phyloP scores from a whole-genome alignment of 2,888 invertebrate genomes.

The Campoplex capitator region DNA sequence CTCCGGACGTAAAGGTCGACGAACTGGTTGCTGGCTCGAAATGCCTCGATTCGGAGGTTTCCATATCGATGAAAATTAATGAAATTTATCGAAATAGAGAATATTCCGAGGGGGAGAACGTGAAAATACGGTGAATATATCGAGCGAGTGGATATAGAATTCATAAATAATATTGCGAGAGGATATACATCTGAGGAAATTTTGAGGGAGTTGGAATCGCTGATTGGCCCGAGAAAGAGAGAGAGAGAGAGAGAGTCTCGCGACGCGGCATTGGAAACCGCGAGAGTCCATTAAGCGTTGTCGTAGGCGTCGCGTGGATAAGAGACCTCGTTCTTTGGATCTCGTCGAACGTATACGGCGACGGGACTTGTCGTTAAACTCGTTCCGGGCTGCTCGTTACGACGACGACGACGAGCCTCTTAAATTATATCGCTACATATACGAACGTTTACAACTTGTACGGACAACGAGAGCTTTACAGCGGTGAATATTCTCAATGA shows the following conservation, averaged over 20 bases:
- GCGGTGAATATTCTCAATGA: constrained; percentile 42
- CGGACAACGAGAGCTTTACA: constrained; percentile 4
- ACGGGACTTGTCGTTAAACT: constrained; percentile 43
- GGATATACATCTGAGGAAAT: neutral
- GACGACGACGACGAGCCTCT: constrained; percentile 27
- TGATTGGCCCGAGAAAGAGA: neutral
- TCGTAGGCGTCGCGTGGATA: constrained; percentile 72
- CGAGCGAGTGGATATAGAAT: neutral
- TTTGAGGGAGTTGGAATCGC: neutral
- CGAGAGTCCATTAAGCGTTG: constrained; percentile 69
- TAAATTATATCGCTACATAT: constrained; percentile 24
- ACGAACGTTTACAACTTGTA: neutral
- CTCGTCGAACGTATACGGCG: constrained; percentile 25
- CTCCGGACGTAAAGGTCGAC: neutral
- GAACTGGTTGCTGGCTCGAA: neutral
- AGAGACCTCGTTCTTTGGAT: constrained; percentile 65
- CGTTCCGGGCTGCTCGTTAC: constrained; percentile 31
- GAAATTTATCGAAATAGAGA: neutral
- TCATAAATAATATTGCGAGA: neutral
- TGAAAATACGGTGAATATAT: neutral
- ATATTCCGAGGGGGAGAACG: constrained; percentile 16
- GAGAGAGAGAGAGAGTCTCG: constrained; percentile 51
- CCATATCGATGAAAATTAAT: constrained; percentile 35
- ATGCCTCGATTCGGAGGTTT: neutral
- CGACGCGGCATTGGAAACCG: constrained; percentile 69